Evolutionary conservation across 2,797 vertebrate species (phyloP).

Genomic region (Phrynocephalus forsythii): DNA sequence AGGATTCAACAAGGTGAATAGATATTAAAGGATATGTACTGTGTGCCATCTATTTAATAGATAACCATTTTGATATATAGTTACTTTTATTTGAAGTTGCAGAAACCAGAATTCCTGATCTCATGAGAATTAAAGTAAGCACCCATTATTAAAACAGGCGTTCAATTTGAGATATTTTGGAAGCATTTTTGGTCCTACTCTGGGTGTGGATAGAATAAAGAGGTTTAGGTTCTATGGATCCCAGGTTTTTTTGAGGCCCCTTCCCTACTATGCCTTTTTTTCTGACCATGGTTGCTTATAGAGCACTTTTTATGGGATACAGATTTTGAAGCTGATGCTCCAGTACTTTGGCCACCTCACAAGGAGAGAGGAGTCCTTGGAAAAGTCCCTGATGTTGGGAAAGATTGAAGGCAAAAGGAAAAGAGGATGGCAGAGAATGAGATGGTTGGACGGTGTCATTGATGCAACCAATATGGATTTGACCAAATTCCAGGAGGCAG

Average conservation of each 20-base stretch:
- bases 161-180: not conserved
- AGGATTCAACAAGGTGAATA: not conserved
- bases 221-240: not conserved
- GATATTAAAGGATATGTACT: not conserved
- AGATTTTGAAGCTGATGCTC: too few species aligned
- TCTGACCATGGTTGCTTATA: not conserved
- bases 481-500: too few species aligned
- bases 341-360: too few species aligned
- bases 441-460: too few species aligned
- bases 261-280: not conserved
- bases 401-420: too few species aligned
- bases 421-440: too few species aligned
- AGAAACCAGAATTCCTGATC: not conserved
- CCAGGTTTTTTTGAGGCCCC: not conserved
- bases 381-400: too few species aligned
- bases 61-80: not conserved
- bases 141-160: not conserved
- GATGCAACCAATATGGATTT: too few species aligned
- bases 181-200: not conserved
- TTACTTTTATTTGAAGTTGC: constrained; percentile 18
- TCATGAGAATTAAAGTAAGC: not conserved
- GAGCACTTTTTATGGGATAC: not conserved
- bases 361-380: too few species aligned
- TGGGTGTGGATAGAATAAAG: too few species aligned
- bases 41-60: not conserved